A percentile compares a stretch with the other conserved stretches of the same genome.
Evolutionary conservation across 1,140 invertebrate species (phyloP).

Genomic region (Campodea augens): DNA sequence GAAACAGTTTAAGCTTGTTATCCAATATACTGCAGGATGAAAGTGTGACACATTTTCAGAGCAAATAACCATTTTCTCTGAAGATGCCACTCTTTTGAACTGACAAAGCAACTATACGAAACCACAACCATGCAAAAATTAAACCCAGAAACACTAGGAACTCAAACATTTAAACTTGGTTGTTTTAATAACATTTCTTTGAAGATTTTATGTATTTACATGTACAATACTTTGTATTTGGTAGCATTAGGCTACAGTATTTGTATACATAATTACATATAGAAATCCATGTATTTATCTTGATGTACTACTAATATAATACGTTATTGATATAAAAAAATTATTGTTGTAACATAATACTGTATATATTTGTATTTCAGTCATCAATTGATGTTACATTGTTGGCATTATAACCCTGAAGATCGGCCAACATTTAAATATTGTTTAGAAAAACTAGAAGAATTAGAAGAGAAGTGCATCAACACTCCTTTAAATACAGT

Average conservation of each 20-base stretch:
- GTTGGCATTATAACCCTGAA: slow-evolving; percentile 55
- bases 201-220: background rate
- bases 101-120: too few relatives aligned
- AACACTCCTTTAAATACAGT: slow-evolving; percentile 11
- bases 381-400: slow-evolving; percentile 51
- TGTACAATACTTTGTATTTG: background rate
- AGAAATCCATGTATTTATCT: background rate
- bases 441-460: slow-evolving; percentile 43
- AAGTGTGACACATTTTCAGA: too few relatives aligned
- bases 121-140: too few relatives aligned
- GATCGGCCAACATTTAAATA: slow-evolving; percentile 56
- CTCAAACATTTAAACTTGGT: too few relatives aligned
- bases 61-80: too few relatives aligned
- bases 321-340: too few relatives aligned
- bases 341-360: slow-evolving; percentile 6
- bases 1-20: too few relatives aligned
- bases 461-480: slow-evolving; percentile 21
- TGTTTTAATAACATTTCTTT: slow-evolving; percentile 5
- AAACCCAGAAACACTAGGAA: too few relatives aligned
- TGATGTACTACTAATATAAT: background rate
- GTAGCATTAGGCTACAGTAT: slow-evolving; percentile 1
- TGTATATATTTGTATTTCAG: slow-evolving; percentile 27
- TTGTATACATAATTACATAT: background rate
- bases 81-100: too few relatives aligned
- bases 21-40: too few relatives aligned